These are phyloP conservation scores for Chloroceryle aenea DNA, from an alignment of 2,113 vertebrate species.

Conservation along the genomic window DNA sequence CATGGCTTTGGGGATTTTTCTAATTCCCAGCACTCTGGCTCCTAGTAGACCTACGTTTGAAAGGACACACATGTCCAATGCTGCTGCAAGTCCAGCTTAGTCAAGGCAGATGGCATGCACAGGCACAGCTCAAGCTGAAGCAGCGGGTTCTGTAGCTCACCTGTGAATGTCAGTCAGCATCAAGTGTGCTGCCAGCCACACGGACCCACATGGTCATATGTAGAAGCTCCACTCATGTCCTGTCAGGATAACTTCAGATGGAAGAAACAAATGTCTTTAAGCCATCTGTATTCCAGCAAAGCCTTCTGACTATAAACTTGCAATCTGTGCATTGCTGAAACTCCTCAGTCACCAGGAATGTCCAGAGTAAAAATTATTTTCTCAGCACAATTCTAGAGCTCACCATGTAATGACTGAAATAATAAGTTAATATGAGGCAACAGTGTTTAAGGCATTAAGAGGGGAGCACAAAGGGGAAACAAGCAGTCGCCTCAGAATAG, in stretches of 20 bases:
- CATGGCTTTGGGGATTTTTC: not conserved
- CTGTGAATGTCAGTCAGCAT: not conserved
- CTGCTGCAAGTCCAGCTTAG: fast-evolving
- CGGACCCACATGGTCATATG: not conserved
- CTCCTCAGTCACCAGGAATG: not conserved
- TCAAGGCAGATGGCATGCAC: not conserved
- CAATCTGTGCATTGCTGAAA: not conserved
- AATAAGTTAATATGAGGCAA: not conserved
- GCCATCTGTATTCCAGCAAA: not conserved
- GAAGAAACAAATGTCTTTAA: not conserved
- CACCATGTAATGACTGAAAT: not conserved
- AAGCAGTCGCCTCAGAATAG: not conserved
- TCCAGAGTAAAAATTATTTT: not conserved
- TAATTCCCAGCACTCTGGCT: not conserved
- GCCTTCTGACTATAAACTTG: not conserved
- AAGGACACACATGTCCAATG: fast-evolving
- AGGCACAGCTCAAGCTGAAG: not conserved
- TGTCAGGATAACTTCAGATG: not conserved
- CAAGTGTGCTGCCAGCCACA: not conserved
- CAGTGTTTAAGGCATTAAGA: not conserved
- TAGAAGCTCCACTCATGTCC: not conserved
- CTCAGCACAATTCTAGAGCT: not conserved
- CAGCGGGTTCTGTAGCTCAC: not conserved
- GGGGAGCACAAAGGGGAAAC: not conserved
- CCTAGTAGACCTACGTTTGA: not conserved